Evolutionary conservation across 2,797 vertebrate species (phyloP), one percentile per base, ranked within the genome.

Genomic region (Centroberyx gerrardi): DNA sequence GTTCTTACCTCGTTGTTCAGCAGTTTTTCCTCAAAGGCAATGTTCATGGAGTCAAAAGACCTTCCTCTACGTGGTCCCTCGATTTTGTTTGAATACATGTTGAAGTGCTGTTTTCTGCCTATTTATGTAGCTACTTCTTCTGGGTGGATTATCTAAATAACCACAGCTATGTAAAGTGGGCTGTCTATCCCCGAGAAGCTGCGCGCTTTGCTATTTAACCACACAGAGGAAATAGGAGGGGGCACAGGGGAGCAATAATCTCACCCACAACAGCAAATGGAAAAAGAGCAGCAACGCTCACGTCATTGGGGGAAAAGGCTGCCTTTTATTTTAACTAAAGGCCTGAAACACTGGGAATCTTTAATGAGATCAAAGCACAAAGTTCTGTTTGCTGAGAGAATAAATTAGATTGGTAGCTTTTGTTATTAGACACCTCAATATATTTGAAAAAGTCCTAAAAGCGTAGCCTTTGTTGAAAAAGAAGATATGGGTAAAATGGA

Each of bases 41-140:
- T 90, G 87, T 95, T 96, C 79, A 96, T 95, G 33, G 96, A 96
- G 88, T 98, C 97, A 87, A 96, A 95, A 17, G 96, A 96, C 77
- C 95, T 92, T 74, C 95, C 96, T 89, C 96, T 91, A 3, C 94
- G 90, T 28, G 96, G 96, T 65, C 91, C 93, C 40, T 96, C 95
- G 14, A 91, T 83, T 89, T 93, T 94, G 83, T 89, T 93, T 52
- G 94, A 95, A 90, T 95, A 97, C 96, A 97, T 97, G 81, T 66
- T 91, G 78, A 87, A 76, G 59, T 66, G 36, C 67, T 28, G 60
- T 68, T 2, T 67, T 65, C 60, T 13, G 33, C 15, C 40, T 49
- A 60, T 83, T 85, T 82, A 75, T 84, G 53, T 31, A n/a, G n/a
- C n/a, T n/a, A 62, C 31, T 49, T 72, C 28, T 64, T 53, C 1